Evolutionary conservation across 2,113 vertebrate species (phyloP).

Genomic region (Pseudorasbora parva): DNA sequence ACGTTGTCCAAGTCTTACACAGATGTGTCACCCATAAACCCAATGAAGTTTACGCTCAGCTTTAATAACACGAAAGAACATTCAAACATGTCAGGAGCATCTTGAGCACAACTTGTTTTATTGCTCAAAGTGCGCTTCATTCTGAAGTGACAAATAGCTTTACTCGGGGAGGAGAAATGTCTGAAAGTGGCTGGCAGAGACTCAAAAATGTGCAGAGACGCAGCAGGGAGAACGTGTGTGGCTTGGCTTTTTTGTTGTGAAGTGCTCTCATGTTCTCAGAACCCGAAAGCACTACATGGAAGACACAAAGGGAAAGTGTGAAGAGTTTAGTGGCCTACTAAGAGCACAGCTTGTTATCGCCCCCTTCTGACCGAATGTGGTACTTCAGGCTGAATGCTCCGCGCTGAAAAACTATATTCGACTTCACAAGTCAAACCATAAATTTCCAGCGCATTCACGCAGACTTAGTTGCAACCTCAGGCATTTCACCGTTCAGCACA

Average conservation of each 20-base stretch:
- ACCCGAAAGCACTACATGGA: constrained; percentile 65
- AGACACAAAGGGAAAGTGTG: constrained; percentile 69
- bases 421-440: constrained; percentile 10
- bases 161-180: constrained; percentile 58
- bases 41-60: neutral
- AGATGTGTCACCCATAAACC: constrained; percentile 21
- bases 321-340: constrained; percentile 60
- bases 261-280: constrained; percentile 59
- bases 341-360: constrained; percentile 69
- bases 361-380: constrained; percentile 62
- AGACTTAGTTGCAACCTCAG: constrained; percentile 25
- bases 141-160: constrained; percentile 70
- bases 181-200: constrained; percentile 70
- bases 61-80: neutral
- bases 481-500: constrained; percentile 21
- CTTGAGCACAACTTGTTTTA: constrained; percentile 52
- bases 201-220: constrained; percentile 70
- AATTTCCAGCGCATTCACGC: constrained; percentile 9
- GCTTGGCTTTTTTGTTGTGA: constrained; percentile 64
- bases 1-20: neutral
- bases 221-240: constrained; percentile 58
- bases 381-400: constrained; percentile 61
- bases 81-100: constrained; percentile 54
- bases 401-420: neutral
- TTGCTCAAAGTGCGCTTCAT: constrained; percentile 63